These are phyloP conservation scores for Cephonodes hylas DNA, from an alignment of 2,888 invertebrate genomes.

Conservation along the genomic window DNA sequence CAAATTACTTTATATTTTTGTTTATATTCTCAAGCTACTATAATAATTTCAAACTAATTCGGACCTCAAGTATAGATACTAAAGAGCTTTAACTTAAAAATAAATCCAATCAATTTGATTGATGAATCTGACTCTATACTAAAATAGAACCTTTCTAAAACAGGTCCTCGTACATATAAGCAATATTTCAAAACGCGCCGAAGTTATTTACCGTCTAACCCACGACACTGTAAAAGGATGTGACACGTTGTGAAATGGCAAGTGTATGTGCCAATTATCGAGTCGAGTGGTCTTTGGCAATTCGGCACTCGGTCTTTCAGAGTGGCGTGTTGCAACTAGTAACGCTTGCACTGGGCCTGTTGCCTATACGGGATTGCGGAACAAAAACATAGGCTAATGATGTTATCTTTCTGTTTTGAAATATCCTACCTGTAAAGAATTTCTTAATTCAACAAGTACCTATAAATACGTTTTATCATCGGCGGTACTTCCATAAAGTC, in stretches of 20 bases:
- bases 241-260: background rate
- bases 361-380: background rate
- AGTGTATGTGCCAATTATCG: background rate
- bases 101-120: no score
- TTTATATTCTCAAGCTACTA: no score
- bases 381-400: no score
- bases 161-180: background rate
- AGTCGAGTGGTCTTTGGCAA: background rate
- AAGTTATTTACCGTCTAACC: background rate
- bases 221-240: conserved; percentile 3
- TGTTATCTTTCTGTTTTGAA: background rate
- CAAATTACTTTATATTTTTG: no score
- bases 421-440: no score
- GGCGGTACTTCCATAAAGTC: no score
- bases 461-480: no score
- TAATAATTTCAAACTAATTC: no score
- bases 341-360: background rate
- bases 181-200: background rate
- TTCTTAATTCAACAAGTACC: no score
- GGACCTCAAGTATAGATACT: no score
- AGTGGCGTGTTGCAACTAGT: background rate
- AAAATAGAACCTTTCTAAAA: background rate
- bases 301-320: background rate
- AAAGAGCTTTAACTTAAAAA: no score
- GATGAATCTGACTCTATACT: no score